These are phyloP conservation scores for Gobius niger DNA, from an alignment of 2,113 vertebrate genomes.

Conservation along the genomic window DNA sequence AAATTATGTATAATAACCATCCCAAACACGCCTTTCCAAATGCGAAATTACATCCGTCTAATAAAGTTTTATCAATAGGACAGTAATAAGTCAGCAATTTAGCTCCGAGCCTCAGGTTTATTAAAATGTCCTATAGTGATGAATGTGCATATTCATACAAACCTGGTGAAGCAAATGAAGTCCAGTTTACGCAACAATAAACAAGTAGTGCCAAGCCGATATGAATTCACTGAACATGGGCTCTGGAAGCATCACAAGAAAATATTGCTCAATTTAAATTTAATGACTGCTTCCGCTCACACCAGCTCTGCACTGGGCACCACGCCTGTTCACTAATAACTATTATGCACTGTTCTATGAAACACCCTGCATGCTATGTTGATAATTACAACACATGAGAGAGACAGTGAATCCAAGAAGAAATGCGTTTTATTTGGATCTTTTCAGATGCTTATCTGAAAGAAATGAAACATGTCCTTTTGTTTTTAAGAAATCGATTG, in stretches of 20 bases:
- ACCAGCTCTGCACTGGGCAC: slow-evolving; percentile 57
- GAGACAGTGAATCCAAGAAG: slow-evolving; percentile 48
- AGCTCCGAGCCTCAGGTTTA: slow-evolving; percentile 49
- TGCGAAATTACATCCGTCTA: slow-evolving; percentile 32
- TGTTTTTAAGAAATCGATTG: not conserved
- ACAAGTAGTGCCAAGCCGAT: slow-evolving; percentile 55
- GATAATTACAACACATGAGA: slow-evolving; percentile 39
- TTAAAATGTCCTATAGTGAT: slow-evolving; percentile 56
- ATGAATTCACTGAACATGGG: slow-evolving; percentile 57
- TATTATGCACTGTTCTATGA: slow-evolving; percentile 75
- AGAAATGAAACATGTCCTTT: not conserved
- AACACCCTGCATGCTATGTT: slow-evolving; percentile 48
- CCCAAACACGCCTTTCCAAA: slow-evolving; percentile 20
- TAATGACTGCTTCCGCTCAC: slow-evolving; percentile 74
- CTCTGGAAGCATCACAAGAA: slow-evolving; percentile 65
- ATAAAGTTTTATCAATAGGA: slow-evolving; percentile 46
- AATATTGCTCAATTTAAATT: slow-evolving; percentile 79
- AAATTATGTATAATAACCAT: not conserved
- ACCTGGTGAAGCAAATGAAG: slow-evolving; percentile 53
- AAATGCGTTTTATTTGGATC: slow-evolving; percentile 20
- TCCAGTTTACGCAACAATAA: slow-evolving; percentile 69
- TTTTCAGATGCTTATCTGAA: slow-evolving; percentile 19
- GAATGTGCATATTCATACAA: slow-evolving; percentile 32
- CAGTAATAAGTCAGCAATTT: slow-evolving; percentile 63
- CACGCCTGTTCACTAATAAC: slow-evolving; percentile 68